Evolutionary conservation across 2,888 invertebrate species (phyloP), one percentile per base, ranked within the genome.

Genomic region (Andrena bucephala): DNA sequence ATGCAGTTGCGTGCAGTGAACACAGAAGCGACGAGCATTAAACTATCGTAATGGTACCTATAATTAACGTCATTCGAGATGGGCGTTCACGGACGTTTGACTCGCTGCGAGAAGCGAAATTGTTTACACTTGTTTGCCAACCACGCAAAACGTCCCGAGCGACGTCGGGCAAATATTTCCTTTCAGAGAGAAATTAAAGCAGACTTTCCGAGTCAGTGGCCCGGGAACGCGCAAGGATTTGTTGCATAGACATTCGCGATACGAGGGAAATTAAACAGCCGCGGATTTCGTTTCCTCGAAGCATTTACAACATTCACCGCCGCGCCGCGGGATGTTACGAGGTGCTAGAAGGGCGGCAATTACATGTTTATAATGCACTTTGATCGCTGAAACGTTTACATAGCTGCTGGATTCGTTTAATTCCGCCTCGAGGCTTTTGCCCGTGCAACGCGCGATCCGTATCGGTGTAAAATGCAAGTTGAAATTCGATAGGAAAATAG

Each of bases 171-270:
- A 76, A 69, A 69, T 69, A 68, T 62, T 69, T 62, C 69, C 69
- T 69, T 70, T 36, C 54, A 33, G 52, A 54, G 69, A 48, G 62
- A 69, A 69, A 76, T 76, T 76, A 76, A 63, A 69, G 10, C 50
- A 59, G 50, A 62, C 42, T 76, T 76, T 69, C 29, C 76, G 69
- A 24, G 54, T 33, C 52, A 63, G 76, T 36, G 54, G 29, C 33
- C 50, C 27, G 52, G 29, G 42, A 76, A 33, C 50, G 52, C 10
- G 36, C 50, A 68, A 62, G 42, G 62, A 69, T 62, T 33, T 69
- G 29, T 76, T 50, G 13, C 52, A 54, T 20, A 36, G 36, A 31
- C 62, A 29, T 59, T 48, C 29, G 59, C 59, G 68, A 68, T 68
- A 62, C 36, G 68, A 69, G 68, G 76, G 42, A 63, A 76, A 62